Evolutionary conservation across 2,888 invertebrate genomes (phyloP).

Genomic region (Chaetoderma sp.): DNA sequence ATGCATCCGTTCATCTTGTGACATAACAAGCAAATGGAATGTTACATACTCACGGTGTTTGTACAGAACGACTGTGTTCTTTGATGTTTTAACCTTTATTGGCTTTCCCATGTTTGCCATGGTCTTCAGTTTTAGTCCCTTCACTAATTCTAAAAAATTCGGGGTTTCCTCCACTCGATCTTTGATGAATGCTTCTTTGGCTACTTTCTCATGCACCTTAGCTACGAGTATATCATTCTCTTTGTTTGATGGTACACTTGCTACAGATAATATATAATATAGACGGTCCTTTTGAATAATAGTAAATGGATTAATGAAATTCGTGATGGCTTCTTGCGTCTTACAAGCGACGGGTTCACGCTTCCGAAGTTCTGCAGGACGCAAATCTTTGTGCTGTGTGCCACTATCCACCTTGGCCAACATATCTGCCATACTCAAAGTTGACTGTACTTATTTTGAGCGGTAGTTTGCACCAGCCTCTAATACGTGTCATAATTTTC

Average conservation of each 20-base stretch:
- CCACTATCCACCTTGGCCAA: conserved; percentile 3
- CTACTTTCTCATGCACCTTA: too few relatives aligned
- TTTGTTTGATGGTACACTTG: conserved; percentile 3
- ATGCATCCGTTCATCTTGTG: too few relatives aligned
- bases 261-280: conserved; percentile 27
- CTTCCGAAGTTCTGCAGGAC: conserved; percentile 27
- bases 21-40: conserved; percentile 19
- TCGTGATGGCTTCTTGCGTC: conserved; percentile 24
- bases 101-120: too few relatives aligned
- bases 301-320: conserved; percentile 36
- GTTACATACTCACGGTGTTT: conserved; percentile 30
- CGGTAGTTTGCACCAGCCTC: conserved; percentile 30
- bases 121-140: conserved; percentile 20
- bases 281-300: conserved; percentile 24
- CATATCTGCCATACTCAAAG: too few relatives aligned
- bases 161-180: conserved; percentile 14
- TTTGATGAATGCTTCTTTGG: too few relatives aligned
- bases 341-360: conserved; percentile 20
- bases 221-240: too few relatives aligned
- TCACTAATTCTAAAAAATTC: conserved; percentile 28
- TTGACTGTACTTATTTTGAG: too few relatives aligned
- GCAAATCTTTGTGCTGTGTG: too few relatives aligned
- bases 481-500: conserved; percentile 34
- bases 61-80: conserved; percentile 24
- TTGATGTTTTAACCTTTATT: conserved; percentile 15